Conservation (phyloP, 2,113 vertebrate genomes). For the Sylvietta virens region DNA sequence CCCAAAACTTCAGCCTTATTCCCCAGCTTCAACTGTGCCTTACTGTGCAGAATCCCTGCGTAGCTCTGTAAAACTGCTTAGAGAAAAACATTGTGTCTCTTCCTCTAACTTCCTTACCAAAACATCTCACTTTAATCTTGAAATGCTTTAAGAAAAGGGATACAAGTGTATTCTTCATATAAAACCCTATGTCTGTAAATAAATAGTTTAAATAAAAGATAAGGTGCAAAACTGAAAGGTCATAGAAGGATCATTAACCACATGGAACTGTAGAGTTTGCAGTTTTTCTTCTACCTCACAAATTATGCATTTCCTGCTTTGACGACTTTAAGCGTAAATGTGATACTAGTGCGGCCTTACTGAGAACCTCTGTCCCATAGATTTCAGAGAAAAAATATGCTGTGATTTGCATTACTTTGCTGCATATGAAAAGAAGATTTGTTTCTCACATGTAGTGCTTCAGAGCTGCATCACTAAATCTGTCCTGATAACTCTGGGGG, state of each 20-base stretch:
- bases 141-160: background rate
- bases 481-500: background rate
- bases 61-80: background rate
- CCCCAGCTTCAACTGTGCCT: background rate
- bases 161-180: background rate
- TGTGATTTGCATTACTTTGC: background rate
- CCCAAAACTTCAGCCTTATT: background rate
- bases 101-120: background rate
- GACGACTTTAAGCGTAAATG: background rate
- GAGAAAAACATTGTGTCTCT: background rate
- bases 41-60: background rate
- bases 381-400: background rate
- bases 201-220: conserved; percentile 36
- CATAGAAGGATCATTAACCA: conserved; percentile 10
- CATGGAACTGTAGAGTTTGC: background rate
- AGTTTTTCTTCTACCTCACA: background rate
- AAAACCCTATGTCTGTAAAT: background rate
- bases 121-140: background rate
- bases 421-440: background rate
- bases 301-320: conserved; percentile 22
- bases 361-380: background rate
- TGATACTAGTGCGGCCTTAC: background rate
- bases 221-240: conserved; percentile 11
- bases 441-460: background rate
- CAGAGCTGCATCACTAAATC: background rate